Conservation (phyloP, 2,888 invertebrate species). For the Seira musarum region DNA sequence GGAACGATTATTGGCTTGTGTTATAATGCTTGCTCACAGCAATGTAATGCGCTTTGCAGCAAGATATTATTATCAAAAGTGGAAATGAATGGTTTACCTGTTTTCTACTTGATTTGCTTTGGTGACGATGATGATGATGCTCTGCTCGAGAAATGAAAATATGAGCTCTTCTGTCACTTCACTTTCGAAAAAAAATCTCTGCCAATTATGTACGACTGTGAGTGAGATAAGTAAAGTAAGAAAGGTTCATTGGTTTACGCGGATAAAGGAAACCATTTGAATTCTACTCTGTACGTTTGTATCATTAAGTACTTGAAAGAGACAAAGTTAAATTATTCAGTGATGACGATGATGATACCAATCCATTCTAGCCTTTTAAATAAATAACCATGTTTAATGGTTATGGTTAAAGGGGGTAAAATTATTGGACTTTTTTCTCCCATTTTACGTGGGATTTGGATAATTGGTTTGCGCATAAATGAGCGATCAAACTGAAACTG, state of each 20-base stretch:
- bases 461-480: not conserved
- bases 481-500: not conserved
- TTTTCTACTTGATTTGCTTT: not conserved
- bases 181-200: slow-evolving; percentile 25
- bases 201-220: not conserved
- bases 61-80: not conserved
- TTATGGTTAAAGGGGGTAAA: slow-evolving; percentile 42
- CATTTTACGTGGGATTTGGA: not conserved
- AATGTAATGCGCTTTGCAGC: not conserved
- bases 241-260: too few species aligned
- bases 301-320: not conserved
- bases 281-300: too few species aligned
- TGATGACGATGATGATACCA: too few species aligned
- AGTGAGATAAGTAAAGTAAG: too few species aligned
- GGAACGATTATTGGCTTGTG: not conserved
- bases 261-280: too few species aligned
- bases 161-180: slow-evolving; percentile 21
- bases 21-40: not conserved
- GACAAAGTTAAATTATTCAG: not conserved
- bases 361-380: not conserved
- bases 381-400: not conserved
- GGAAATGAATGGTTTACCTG: not conserved
- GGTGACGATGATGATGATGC: not conserved
- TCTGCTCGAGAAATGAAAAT: not conserved
- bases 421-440: slow-evolving; percentile 37